Base-by-base conservation (phyloP, 2,888 invertebrate genomes). In the Chrysomela aeneicollis region DNA sequence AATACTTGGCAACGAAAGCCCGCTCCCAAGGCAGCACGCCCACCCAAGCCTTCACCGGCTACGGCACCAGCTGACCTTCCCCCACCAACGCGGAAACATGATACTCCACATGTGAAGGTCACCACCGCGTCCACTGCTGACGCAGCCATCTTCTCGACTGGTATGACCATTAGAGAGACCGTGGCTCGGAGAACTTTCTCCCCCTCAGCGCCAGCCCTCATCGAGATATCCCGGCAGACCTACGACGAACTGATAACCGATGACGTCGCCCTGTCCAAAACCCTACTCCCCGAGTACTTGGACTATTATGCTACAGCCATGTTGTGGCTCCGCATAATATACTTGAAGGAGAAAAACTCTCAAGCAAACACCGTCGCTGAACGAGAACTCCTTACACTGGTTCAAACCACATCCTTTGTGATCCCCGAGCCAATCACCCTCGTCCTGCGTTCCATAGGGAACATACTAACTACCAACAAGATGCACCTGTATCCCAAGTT, bases 241-340 rank as follows among this genome's bases (percentile, higher is more conserved):
- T 66, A 49, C 26, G 42, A 30, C 5, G 66, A 67, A 46, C 42
- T 67, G 1, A 5, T 65, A 10, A 64, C 55, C n/a, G 64, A 67
- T 54, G 68, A 66, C 26, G 17, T 59, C 12, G 18, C 19, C 8
- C 30, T 68, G 26, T 4, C 26, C 5, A 68, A 68, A 21, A 30
- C 19, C 1, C 10, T 68, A 2, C 63, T 68, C 15, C 68, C 65
- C n/a, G 65, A 68, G 57, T 66, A 63, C 22, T 21, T 59, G 1
- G 51, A 42, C 21, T 67, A 68, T 55, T 68, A 68, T 57, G 9
- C 53, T 3, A 68, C 65, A 1, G 61, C 65, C 17, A 30, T 68
- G 47, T 37, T 66, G 3, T 68, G 68, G 68, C 26, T 68, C 10
- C 37, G 68, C 12, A 67, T 63, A 12, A 54, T 60, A 18, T 42